phyloP scores from a whole-genome alignment of 92 coral and sea anemone genomes.

The Actinernus sp. region DNA sequence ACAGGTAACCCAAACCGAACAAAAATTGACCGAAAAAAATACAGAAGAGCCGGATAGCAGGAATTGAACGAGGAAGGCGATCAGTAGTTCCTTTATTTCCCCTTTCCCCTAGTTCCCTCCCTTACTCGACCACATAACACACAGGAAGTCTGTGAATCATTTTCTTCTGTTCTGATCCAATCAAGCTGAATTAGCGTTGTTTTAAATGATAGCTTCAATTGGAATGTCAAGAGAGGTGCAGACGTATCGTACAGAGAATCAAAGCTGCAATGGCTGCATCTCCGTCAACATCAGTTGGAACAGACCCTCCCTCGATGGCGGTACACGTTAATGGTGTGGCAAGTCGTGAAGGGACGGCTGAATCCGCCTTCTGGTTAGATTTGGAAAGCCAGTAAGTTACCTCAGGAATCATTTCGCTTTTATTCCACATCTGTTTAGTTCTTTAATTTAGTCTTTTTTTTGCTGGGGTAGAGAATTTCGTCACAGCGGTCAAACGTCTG shows the following conservation, averaged over 20 bases:
- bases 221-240: conserved; percentile 52
- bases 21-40: too few species aligned
- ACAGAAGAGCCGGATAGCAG: too few species aligned
- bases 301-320: conserved; percentile 29
- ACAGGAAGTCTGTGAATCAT: too few species aligned
- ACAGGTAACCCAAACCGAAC: too few species aligned
- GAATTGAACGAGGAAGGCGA: too few species aligned
- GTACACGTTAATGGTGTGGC: conserved; percentile 32
- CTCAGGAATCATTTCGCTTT: not conserved
- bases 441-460: not conserved
- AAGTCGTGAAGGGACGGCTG: conserved; percentile 9
- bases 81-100: too few species aligned
- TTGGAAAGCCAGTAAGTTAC: conserved; percentile 68
- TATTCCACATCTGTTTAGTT: not conserved
- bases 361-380: conserved; percentile 19
- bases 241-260: conserved; percentile 32
- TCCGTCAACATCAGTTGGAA: conserved; percentile 14
- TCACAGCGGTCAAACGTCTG: too few species aligned
- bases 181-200: too few species aligned
- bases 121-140: too few species aligned
- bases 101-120: too few species aligned
- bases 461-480: too few species aligned
- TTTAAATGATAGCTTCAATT: conserved; percentile 52
- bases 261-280: conserved; percentile 13
- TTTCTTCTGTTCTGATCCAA: too few species aligned